Conservation (phyloP, 2,797 vertebrate species). For the Siniperca obscura region DNA sequence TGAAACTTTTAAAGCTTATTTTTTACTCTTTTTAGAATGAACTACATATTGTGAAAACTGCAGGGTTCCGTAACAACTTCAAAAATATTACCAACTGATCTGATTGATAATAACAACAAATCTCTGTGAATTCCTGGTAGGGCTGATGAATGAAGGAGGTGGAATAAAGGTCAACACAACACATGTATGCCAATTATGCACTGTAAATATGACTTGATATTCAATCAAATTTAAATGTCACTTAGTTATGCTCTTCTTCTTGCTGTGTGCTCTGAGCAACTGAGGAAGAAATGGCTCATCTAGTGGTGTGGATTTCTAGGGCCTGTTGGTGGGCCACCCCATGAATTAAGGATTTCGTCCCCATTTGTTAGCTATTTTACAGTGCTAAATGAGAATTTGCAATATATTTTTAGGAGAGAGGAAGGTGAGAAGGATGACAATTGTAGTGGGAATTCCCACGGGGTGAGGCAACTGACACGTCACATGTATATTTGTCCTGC, state of each 20-base stretch:
- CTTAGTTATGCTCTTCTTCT: constrained; percentile 7
- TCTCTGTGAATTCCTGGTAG: background rate
- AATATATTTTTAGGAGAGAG: constrained; percentile 11
- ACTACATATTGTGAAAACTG: constrained; percentile 6
- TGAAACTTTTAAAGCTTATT: background rate
- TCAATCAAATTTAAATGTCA: constrained; percentile 50
- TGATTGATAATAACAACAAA: constrained; percentile 14
- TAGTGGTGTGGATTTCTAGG: background rate
- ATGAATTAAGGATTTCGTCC: constrained; percentile 40
- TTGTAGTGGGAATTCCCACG: background rate
- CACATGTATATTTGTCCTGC: constrained; percentile 4
- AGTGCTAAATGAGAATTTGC: constrained; percentile 22
- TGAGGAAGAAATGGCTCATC: constrained; percentile 14
- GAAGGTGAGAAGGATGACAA: background rate
- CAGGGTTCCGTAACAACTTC: background rate
- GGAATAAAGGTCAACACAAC: constrained; percentile 39
- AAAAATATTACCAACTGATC: background rate
- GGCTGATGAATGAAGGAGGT: constrained; percentile 30
- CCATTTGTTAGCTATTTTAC: constrained; percentile 14
- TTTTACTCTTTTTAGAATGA: background rate
- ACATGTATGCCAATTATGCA: constrained; percentile 35
- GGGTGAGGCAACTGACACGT: background rate
- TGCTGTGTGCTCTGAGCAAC: constrained; percentile 3
- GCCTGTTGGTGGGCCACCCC: background rate
- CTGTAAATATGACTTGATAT: constrained; percentile 33